These are phyloP conservation scores for Halcyon chelicuti DNA, from an alignment of 2,797 vertebrate species.

Conservation along the genomic window DNA sequence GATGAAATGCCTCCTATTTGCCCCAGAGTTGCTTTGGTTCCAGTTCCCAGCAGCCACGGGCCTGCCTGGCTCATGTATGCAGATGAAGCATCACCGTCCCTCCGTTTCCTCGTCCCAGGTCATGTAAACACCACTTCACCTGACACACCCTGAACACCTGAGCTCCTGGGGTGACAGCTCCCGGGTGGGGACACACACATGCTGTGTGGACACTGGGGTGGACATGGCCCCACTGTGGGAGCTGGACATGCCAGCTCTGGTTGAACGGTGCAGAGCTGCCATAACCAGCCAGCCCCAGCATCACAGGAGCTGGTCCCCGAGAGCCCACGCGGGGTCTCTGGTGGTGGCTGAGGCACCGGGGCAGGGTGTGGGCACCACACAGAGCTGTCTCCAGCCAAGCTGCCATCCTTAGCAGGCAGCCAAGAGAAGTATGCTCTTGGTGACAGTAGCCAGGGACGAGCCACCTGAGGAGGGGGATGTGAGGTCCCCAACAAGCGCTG, in stretches of 20 bases:
- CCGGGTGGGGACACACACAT: fast-evolving
- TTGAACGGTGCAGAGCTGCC: fast-evolving
- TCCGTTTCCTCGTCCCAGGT: neutral
- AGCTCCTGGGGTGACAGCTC: neutral
- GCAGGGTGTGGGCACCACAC: neutral
- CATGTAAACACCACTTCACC: neutral
- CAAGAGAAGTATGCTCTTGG: neutral
- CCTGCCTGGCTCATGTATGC: neutral
- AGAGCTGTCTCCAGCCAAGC: neutral
- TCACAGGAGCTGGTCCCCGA: fast-evolving
- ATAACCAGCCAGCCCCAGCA: neutral
- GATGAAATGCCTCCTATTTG: neutral
- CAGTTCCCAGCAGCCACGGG: neutral
- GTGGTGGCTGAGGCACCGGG: fast-evolving
- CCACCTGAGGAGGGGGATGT: neutral
- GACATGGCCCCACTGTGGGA: neutral
- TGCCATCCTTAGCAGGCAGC: neutral
- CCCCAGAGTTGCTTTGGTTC: neutral
- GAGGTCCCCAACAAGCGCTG: neutral
- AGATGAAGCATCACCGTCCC: neutral
- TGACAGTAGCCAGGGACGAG: neutral
- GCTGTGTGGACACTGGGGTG: fast-evolving
- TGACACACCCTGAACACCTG: neutral
- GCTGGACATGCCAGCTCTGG: neutral
- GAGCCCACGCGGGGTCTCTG: fast-evolving